Percentiles rank a stretch among this genome's conserved stretches.
These are phyloP conservation scores for Phenganax stokvisi DNA, from an alignment of 92 coral and sea anemone species.

Conservation along the genomic window DNA sequence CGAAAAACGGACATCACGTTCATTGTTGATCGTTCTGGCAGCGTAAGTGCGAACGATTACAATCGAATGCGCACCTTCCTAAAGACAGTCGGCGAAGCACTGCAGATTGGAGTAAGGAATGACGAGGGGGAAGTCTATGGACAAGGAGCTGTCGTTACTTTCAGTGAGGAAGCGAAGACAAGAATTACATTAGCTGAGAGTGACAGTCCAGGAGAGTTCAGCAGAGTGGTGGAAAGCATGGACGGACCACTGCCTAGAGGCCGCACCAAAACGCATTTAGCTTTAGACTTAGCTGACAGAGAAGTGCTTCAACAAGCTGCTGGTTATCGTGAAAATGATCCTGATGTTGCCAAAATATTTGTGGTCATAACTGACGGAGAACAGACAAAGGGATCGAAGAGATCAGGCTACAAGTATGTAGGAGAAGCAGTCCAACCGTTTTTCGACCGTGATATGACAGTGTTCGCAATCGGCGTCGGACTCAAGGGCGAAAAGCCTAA, in stretches of 20 bases:
- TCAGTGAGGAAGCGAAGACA: slow-evolving; percentile 11
- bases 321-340: slow-evolving; percentile 27
- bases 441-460: not conserved
- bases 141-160: slow-evolving; percentile 29
- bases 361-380: slow-evolving; percentile 61
- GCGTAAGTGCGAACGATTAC: slow-evolving; percentile 16
- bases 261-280: slow-evolving; percentile 36
- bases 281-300: not conserved
- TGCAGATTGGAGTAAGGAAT: slow-evolving; percentile 33
- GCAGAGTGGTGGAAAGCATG: not conserved
- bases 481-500: not conserved
- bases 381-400: slow-evolving; percentile 46
- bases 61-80: slow-evolving; percentile 20
- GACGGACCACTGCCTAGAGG: slow-evolving; percentile 30
- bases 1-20: slow-evolving; percentile 26
- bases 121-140: slow-evolving; percentile 21
- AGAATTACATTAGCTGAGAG: slow-evolving; percentile 7
- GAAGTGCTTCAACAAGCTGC: not conserved
- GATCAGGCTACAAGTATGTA: not conserved
- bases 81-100: not conserved
- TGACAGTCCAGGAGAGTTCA: not conserved
- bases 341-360: slow-evolving; percentile 52
- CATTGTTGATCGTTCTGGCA: slow-evolving; percentile 34
- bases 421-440: slow-evolving; percentile 19
- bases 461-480: slow-evolving; percentile 21